These are phyloP conservation scores for Oxytorus armatus DNA, from an alignment of 2,888 invertebrate genomes.

Conservation along the genomic window DNA sequence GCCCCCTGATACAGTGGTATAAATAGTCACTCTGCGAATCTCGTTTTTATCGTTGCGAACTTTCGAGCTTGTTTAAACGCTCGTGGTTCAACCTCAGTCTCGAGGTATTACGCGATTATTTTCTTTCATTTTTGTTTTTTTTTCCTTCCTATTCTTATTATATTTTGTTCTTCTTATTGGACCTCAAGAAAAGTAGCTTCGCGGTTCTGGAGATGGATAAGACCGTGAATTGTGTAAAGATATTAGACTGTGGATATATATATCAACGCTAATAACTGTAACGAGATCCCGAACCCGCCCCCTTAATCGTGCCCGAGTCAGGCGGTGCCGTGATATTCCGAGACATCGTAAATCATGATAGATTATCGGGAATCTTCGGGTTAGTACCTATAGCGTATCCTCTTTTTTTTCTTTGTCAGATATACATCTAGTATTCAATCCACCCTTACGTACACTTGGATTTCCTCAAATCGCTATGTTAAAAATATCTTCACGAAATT, in stretches of 20 bases:
- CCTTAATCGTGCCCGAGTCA: conserved; percentile 71
- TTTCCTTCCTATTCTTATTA: conserved; percentile 1
- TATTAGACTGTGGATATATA: conserved; percentile 30
- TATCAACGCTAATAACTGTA: conserved; percentile 69
- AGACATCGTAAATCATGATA: conserved; percentile 74
- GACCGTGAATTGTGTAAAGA: conserved; percentile 33
- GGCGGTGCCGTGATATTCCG: conserved; percentile 71
- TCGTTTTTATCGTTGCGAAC: conserved; percentile 39
- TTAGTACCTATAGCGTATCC: conserved; percentile 21
- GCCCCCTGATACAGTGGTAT: neutral
- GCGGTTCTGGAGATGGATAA: conserved; percentile 29
- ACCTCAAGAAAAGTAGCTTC: conserved; percentile 29
- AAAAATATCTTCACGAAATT: neutral
- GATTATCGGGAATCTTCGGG: conserved; percentile 71
- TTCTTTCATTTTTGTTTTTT: conserved; percentile 36
- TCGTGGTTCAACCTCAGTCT: conserved; percentile 51
- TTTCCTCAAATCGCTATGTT: conserved; percentile 22
- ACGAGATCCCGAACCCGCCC: conserved; percentile 62
- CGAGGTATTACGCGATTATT: conserved; percentile 50
- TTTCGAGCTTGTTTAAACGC: conserved; percentile 55
- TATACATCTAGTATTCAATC: conserved; percentile 36
- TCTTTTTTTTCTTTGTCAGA: neutral
- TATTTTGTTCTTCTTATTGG: conserved; percentile 22
- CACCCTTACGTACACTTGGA: conserved; percentile 5
- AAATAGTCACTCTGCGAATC: conserved; percentile 8